Evolutionary conservation across 2,797 vertebrate genomes (phyloP).

Genomic region (Cirrhinus mrigala): DNA sequence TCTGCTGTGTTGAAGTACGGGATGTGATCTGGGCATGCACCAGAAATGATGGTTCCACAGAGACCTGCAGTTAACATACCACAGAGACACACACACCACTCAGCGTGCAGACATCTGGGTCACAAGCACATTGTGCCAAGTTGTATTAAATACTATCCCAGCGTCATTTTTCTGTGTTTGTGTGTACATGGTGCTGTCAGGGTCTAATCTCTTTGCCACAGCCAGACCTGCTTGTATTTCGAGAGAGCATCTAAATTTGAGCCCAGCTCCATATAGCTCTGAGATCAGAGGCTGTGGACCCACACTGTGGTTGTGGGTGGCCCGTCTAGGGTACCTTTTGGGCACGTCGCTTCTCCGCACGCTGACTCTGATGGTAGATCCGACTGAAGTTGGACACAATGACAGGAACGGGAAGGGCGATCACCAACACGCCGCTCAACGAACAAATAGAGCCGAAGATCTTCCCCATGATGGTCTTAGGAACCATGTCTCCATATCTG

Average conservation of each 20-base stretch:
- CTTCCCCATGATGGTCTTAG: conserved; percentile 96
- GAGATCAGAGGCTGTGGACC: neutral
- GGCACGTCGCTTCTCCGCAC: conserved; percentile 91
- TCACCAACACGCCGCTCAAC: conserved; percentile 93
- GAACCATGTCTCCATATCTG: conserved; percentile 98
- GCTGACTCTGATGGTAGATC: conserved; percentile 97
- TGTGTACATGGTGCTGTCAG: conserved; percentile 18
- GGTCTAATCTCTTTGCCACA: conserved; percentile 37
- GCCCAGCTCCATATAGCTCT: neutral
- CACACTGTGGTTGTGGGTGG: neutral
- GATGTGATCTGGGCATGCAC: conserved; percentile 46
- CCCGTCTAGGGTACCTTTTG: conserved; percentile 84
- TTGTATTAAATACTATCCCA: conserved; percentile 39
- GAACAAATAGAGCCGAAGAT: conserved; percentile 95
- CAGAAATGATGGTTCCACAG: conserved; percentile 38
- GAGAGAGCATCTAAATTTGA: conserved; percentile 16
- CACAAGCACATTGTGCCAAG: conserved; percentile 37
- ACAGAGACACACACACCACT: conserved; percentile 29
- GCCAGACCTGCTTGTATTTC: neutral
- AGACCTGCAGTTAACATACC: conserved; percentile 48
- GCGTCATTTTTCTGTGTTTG: conserved; percentile 20
- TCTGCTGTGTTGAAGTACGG: conserved; percentile 33
- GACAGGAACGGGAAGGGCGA: conserved; percentile 93
- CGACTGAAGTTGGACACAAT: conserved; percentile 98
- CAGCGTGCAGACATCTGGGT: conserved; percentile 42